Evolutionary conservation across 2,888 invertebrate species (phyloP).

Genomic region (Alentia gelatinosa): DNA sequence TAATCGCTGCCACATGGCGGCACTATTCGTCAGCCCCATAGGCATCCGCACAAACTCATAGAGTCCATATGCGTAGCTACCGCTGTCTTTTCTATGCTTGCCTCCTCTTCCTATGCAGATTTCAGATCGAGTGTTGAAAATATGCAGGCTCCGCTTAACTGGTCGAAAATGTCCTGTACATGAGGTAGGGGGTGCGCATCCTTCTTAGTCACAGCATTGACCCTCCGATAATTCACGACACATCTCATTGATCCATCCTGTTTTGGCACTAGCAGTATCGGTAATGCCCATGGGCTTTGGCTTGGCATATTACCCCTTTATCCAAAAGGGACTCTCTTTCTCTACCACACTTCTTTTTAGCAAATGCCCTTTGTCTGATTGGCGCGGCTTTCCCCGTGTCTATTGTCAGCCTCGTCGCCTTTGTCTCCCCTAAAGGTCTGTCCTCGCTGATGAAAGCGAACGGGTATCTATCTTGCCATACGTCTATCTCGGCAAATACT

Average conservation of each 20-base stretch:
- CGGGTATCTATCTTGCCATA: neutral
- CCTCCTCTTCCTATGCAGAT: conserved; percentile 33
- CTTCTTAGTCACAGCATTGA: conserved; percentile 61
- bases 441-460: neutral
- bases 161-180: conserved; percentile 62
- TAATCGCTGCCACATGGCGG: conserved; percentile 7
- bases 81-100: conserved; percentile 56
- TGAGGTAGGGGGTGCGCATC: conserved; percentile 63
- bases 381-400: neutral
- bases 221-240: conserved; percentile 61
- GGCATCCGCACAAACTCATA: conserved; percentile 57
- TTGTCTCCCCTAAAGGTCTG: neutral
- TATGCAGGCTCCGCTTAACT: conserved; percentile 50
- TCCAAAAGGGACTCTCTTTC: neutral
- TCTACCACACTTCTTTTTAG: neutral
- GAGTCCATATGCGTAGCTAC: conserved; percentile 52
- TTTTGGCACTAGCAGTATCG: conserved; percentile 64
- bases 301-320: conserved; percentile 60
- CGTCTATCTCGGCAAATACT: neutral
- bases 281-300: conserved; percentile 61
- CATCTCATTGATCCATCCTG: conserved; percentile 58
- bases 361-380: neutral
- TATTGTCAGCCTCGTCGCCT: neutral
- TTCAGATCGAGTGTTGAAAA: conserved; percentile 59
- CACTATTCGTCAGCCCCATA: conserved; percentile 48